Evolutionary conservation across 2,888 invertebrate genomes (phyloP).

Genomic region (Cryptus armator): DNA sequence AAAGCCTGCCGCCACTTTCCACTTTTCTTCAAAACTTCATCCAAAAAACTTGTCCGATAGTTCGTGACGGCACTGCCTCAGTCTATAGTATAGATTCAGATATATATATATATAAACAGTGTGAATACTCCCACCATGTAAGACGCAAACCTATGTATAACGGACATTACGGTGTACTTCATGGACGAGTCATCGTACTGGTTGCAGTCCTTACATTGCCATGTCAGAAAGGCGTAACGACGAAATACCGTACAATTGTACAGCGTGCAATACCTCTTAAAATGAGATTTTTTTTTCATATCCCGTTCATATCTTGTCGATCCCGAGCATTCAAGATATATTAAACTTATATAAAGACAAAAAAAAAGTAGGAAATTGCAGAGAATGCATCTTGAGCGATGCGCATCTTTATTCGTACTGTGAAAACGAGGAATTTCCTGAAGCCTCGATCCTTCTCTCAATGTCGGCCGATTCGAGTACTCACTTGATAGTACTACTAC

Average conservation of each 20-base stretch:
- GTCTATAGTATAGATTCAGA: background rate
- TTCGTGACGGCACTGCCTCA: slow-evolving; percentile 34
- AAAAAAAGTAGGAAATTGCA: slow-evolving; percentile 13
- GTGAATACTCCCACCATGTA: background rate
- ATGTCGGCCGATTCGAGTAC: slow-evolving; percentile 48
- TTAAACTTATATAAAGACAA: background rate
- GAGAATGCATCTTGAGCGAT: background rate
- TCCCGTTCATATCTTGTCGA: too few species aligned
- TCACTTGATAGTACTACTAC: slow-evolving; percentile 3
- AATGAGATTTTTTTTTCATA: too few species aligned
- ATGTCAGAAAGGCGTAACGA: background rate
- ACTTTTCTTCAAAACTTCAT: slow-evolving; percentile 65
- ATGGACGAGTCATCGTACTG: too few species aligned
- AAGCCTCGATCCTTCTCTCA: background rate
- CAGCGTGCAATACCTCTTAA: too few species aligned
- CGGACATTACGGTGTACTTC: background rate
- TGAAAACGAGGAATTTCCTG: too few species aligned
- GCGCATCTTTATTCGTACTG: slow-evolving; percentile 23
- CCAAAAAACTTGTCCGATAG: slow-evolving; percentile 64
- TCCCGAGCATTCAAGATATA: too few species aligned
- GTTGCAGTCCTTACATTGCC: background rate
- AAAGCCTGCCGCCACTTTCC: slow-evolving; percentile 67
- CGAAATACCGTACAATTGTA: too few species aligned
- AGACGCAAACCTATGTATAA: background rate
- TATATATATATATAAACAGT: background rate